Evolutionary conservation across 2,797 vertebrate genomes (phyloP).

Genomic region (Takifugu rubripes): DNA sequence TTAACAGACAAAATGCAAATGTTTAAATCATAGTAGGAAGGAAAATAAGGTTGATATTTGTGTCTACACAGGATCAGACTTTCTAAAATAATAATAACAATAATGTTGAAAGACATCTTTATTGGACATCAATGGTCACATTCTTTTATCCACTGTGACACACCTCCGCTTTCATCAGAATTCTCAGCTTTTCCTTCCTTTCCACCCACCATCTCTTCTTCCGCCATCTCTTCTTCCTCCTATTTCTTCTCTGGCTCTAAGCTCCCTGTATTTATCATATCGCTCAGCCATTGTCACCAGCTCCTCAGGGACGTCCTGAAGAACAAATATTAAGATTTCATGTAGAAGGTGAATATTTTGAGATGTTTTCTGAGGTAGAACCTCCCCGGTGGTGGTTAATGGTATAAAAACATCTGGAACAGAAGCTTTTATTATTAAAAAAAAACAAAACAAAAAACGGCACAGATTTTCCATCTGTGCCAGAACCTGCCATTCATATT

Average conservation of each 20-base stretch:
- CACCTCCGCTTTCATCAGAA: constrained; percentile 44
- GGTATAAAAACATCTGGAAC: neutral
- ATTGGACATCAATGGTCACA: no score
- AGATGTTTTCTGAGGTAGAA: no score
- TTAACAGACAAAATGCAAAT: no score
- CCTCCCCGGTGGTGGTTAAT: no score
- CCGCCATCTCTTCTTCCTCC: constrained; percentile 38
- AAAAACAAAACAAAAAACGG: neutral
- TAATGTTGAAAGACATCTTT: no score
- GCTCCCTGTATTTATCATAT: constrained; percentile 75
- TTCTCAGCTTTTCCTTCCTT: constrained; percentile 46
- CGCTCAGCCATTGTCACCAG: constrained; percentile 88
- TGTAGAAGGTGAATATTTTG: neutral
- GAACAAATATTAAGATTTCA: constrained; percentile 19
- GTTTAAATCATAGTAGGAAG: neutral
- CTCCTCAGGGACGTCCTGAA: constrained; percentile 85
- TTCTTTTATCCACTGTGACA: neutral
- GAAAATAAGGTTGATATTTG: neutral
- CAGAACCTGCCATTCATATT: neutral
- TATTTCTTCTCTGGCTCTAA: constrained; percentile 31
- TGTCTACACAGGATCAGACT: no score
- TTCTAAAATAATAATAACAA: no score
- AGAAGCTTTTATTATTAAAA: neutral
- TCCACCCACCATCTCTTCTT: constrained; percentile 35
- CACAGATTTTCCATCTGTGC: neutral